Evolutionary conservation across 2,888 invertebrate species (phyloP).

Genomic region (Cephus runcator): DNA sequence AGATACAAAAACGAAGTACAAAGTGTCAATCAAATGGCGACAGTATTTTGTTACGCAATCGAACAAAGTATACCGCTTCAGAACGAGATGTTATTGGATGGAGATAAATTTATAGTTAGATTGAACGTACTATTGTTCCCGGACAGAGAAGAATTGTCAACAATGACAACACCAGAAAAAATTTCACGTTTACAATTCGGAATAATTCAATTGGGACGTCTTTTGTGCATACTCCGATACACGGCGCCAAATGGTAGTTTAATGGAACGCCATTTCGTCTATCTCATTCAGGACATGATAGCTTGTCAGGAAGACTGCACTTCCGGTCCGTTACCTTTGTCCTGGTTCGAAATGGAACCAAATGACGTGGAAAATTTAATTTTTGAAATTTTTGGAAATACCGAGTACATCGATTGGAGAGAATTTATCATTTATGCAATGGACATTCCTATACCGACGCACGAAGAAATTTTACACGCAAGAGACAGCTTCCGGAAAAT

Average conservation of each 20-base stretch:
- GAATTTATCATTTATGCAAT: constrained; percentile 74
- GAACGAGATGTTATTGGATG: constrained; percentile 67
- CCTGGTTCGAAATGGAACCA: constrained; percentile 66
- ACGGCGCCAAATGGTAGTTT: constrained; percentile 64
- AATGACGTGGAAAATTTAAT: constrained; percentile 66
- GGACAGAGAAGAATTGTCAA: constrained; percentile 22
- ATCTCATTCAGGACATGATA: constrained; percentile 68
- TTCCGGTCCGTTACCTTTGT: constrained; percentile 53
- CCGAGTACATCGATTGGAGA: constrained; percentile 73
- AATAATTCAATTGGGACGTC: constrained; percentile 43
- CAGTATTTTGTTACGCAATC: constrained; percentile 57
- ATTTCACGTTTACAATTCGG: constrained; percentile 35
- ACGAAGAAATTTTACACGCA: constrained; percentile 68
- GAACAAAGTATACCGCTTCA: constrained; percentile 67
- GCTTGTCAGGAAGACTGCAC: constrained; percentile 66
- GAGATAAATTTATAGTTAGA: constrained; percentile 68
- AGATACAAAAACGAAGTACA: constrained; percentile 62
- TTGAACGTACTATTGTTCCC: constrained; percentile 62
- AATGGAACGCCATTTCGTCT: constrained; percentile 66
- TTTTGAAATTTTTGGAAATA: constrained; percentile 68
- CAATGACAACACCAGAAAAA: constrained; percentile 25
- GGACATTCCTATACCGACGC: constrained; percentile 69
- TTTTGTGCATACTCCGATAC: constrained; percentile 60
- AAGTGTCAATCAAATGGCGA: constrained; percentile 53
- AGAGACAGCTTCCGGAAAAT: constrained; percentile 67